Base-by-base conservation (phyloP, 2,797 vertebrate species). In the Anguilla marmorata region DNA sequence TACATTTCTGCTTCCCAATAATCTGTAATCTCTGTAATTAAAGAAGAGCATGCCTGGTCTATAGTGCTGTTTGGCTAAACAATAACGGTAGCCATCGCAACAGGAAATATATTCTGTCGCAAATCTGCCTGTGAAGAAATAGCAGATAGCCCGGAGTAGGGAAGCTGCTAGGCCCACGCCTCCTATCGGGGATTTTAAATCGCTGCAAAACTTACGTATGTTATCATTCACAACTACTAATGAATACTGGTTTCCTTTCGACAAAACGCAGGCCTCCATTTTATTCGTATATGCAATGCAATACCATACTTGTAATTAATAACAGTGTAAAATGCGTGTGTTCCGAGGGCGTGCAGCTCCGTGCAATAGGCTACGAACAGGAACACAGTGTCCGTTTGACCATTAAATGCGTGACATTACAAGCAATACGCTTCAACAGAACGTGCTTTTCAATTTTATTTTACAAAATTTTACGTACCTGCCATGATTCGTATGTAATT, bases 151-250 rank as follows among this genome's bases (percentile, higher is more conserved):
- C 24, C 45, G 24, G n/a, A 48, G 21, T 83, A 54, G 24, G 52
- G 82, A 84, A 56, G 60, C 60, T 72, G 66, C 63, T 88, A 88
- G 87, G 87, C 87, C 87, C 82, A 85, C 87, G 87, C 50, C 82
- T 58, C 58, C 82, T 85, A 56, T 19, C 54, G 52, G 27, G 45
- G 33, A 37, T 60, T 2, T 37, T 8, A 48, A 84, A 56, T 27
- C 27, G 30, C 12, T 27, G 54, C 50, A 37, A 52, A 85, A 85
- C 54, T 56, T 85, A 27, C 83, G 50, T 58, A 85, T 2, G 83
- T 27, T 50, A 58, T 56, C 7, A 85, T 85, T 85, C 50, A 37
- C 2, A 60, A 85, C 30, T 30, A 56, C 50, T 1, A 14, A 19
- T 11, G 19, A 52, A 58, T n/a, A 30, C 14, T 5, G 52, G 52